Evolutionary conservation across 2,888 invertebrate genomes (phyloP).

Genomic region (Euphydryas editha): DNA sequence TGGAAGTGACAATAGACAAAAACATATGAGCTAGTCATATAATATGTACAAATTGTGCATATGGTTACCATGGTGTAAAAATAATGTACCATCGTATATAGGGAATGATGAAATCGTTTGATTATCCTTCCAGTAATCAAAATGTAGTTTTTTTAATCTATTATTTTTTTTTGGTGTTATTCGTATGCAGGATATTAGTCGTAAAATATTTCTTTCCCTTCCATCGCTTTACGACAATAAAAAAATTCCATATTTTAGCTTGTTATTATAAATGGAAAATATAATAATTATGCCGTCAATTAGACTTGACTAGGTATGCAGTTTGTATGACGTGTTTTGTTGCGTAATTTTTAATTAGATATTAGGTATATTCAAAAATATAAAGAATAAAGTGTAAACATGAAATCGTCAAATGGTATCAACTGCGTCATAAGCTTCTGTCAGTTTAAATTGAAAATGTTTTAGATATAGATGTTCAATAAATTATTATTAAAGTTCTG

Average conservation of each 20-base stretch:
- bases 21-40: not conserved
- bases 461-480: constrained; percentile 39
- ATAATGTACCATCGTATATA: too few relatives aligned
- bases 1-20: constrained; percentile 7
- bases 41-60: constrained; percentile 10
- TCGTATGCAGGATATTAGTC: not conserved
- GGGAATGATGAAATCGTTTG: not conserved
- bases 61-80: too few relatives aligned
- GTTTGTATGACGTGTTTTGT: not conserved
- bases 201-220: not conserved
- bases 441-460: constrained; percentile 28
- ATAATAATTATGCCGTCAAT: not conserved
- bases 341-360: constrained; percentile 2
- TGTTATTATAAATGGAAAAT: not conserved
- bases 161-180: not conserved
- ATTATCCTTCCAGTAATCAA: not conserved
- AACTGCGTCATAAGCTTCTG: constrained; percentile 20
- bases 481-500: constrained; percentile 25
- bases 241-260: not conserved
- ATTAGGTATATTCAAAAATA: constrained; percentile 2
- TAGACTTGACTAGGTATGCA: not conserved
- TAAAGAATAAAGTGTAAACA: too few relatives aligned
- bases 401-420: constrained; percentile 12
- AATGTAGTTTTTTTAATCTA: not conserved
- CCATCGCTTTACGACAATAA: not conserved